Conservation (phyloP, 2,797 vertebrate species). For the Ataeniobius toweri region DNA sequence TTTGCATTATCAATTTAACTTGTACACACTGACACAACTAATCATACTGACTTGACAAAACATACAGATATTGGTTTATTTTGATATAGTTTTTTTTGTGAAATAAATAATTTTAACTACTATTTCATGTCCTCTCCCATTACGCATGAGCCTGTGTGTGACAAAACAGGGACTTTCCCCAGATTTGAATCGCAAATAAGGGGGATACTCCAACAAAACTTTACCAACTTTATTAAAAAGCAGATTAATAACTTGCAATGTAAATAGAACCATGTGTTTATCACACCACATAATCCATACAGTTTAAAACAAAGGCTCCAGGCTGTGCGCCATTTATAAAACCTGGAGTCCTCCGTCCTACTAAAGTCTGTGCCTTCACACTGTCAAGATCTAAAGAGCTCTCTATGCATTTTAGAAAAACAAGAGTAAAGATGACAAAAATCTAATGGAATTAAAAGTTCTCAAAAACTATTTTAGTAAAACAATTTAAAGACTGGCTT, state of each 20-base stretch:
- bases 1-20: neutral
- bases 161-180: neutral
- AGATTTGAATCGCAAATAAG: neutral
- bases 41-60: neutral
- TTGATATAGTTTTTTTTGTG: neutral
- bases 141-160: neutral
- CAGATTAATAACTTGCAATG: neutral
- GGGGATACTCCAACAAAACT: neutral
- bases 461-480: neutral
- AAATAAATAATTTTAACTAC: neutral
- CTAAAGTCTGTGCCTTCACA: neutral
- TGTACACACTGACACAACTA: neutral
- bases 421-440: neutral
- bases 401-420: conserved; percentile 3
- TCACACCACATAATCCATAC: neutral
- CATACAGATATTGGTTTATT: neutral
- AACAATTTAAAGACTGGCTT: neutral
- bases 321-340: neutral
- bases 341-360: neutral
- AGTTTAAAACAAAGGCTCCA: neutral
- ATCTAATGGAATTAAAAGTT: neutral
- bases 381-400: neutral
- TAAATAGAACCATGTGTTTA: neutral
- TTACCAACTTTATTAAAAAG: conserved; percentile 2
- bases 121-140: neutral